Evolutionary conservation across 1,140 invertebrate genomes (phyloP).

Genomic region (Ruditapes philippinarum): DNA sequence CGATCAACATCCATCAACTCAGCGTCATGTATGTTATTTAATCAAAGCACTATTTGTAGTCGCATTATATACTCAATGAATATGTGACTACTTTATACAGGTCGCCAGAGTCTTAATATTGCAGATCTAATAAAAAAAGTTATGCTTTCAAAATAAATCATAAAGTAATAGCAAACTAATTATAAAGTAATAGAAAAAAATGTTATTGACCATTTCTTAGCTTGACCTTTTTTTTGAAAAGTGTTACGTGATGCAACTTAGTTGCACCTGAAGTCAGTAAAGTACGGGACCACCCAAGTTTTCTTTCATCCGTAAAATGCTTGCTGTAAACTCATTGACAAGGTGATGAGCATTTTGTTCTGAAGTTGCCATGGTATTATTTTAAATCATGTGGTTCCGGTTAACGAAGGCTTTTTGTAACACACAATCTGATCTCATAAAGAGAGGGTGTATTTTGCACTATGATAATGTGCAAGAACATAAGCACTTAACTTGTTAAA

Average conservation of each 20-base stretch:
- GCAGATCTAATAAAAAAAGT: no score
- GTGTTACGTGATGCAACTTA: slow-evolving; percentile 2
- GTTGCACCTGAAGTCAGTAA: not conserved
- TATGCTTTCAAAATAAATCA: no score
- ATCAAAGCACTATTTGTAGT: no score
- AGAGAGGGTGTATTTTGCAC: not conserved
- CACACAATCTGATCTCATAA: slow-evolving; percentile 1
- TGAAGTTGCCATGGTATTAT: slow-evolving; percentile 6
- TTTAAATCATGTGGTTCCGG: slow-evolving; percentile 14
- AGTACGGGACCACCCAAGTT: not conserved
- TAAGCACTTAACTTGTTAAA: slow-evolving; percentile 12
- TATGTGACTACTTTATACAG: no score
- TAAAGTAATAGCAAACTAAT: no score
- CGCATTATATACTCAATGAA: no score
- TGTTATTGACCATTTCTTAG: no score
- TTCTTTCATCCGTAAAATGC: slow-evolving; percentile 3
- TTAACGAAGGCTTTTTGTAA: slow-evolving; percentile 5
- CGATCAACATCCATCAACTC: no score
- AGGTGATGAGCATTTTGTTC: slow-evolving; percentile 1
- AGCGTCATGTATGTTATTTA: no score
- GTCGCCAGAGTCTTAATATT: no score
- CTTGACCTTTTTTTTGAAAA: not conserved
- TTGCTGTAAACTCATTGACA: slow-evolving; percentile 3
- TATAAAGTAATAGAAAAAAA: no score
- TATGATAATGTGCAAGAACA: not conserved